Evolutionary conservation across 2,888 invertebrate species (phyloP).

Genomic region (Athalia circularis): DNA sequence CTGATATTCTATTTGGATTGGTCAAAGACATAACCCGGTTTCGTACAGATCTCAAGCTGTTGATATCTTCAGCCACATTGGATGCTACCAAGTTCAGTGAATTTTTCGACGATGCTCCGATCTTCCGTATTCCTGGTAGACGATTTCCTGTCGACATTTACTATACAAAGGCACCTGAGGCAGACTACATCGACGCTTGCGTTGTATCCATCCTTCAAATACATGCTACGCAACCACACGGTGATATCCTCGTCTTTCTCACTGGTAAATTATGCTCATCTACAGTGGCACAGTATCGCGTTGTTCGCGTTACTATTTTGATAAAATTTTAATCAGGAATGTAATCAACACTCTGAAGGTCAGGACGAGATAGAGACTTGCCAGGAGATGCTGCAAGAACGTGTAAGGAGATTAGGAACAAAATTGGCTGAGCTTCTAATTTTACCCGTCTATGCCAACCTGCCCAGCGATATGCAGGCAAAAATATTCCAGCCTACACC

Average conservation of each 20-base stretch:
- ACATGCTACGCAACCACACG: constrained; percentile 96
- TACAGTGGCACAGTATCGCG: not conserved
- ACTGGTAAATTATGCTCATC: constrained; percentile 78
- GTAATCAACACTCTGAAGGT: constrained; percentile 66
- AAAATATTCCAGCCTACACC: constrained; percentile 99
- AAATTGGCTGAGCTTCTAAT: constrained; percentile 95
- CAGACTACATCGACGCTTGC: constrained; percentile 98
- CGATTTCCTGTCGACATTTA: constrained; percentile 98
- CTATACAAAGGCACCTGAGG: constrained; percentile 99
- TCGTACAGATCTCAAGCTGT: constrained; percentile 93
- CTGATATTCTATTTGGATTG: constrained; percentile 97
- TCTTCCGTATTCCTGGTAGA: constrained; percentile 98
- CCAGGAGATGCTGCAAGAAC: constrained; percentile 91
- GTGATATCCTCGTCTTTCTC: constrained; percentile 97
- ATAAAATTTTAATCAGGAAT: not conserved
- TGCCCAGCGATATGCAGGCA: constrained; percentile 99
- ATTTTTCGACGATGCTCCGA: constrained; percentile 99
- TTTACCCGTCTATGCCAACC: constrained; percentile 97
- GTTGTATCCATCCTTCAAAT: constrained; percentile 99
- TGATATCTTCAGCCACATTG: constrained; percentile 98
- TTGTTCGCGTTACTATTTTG: not conserved
- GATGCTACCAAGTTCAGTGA: constrained; percentile 98
- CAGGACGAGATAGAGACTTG: constrained; percentile 95
- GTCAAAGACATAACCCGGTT: constrained; percentile 97
- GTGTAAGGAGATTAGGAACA: constrained; percentile 92